Evolutionary conservation across 1,140 invertebrate species (phyloP).

Genomic region (Lordiphosa clarofinis): DNA sequence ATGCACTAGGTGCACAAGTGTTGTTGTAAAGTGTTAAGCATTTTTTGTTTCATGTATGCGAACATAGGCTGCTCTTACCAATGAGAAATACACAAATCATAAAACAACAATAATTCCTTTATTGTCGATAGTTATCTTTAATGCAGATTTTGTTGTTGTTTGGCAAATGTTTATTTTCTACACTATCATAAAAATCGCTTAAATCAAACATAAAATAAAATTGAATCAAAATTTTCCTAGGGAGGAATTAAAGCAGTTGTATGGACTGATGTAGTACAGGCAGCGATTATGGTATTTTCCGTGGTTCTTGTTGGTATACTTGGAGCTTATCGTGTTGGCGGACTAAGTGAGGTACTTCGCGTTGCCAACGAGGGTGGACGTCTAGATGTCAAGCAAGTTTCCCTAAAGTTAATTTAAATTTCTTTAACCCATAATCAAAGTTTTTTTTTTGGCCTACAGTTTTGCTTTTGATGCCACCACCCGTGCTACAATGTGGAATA

Average conservation of each 20-base stretch:
- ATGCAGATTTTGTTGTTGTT: too few species aligned
- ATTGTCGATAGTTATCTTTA: too few species aligned
- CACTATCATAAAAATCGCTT: too few species aligned
- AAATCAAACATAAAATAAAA: too few species aligned
- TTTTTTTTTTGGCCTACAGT: constrained; percentile 16
- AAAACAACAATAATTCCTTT: too few species aligned
- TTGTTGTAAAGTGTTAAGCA: too few species aligned
- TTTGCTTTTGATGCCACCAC: constrained; percentile 47
- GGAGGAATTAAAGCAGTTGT: constrained; percentile 93
- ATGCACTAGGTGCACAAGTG: too few species aligned
- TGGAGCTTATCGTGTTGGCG: constrained; percentile 85
- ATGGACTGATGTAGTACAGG: constrained; percentile 92
- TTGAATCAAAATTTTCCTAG: constrained; percentile 76
- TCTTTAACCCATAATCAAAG: neutral
- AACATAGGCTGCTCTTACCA: too few species aligned
- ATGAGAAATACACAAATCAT: too few species aligned
- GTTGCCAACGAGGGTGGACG: constrained; percentile 81
- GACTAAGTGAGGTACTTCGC: constrained; percentile 84
- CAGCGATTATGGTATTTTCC: constrained; percentile 87
- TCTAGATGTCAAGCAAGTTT: constrained; percentile 83
- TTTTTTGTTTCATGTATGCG: too few species aligned
- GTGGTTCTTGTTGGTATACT: constrained; percentile 85
- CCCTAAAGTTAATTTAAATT: too few species aligned
- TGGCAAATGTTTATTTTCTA: too few species aligned
- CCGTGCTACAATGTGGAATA: constrained; percentile 60